Percentiles rank a stretch among this genome's conserved stretches.
These are phyloP conservation scores for Odontothrips loti DNA, from an alignment of 2,888 invertebrate species.

Conservation along the genomic window DNA sequence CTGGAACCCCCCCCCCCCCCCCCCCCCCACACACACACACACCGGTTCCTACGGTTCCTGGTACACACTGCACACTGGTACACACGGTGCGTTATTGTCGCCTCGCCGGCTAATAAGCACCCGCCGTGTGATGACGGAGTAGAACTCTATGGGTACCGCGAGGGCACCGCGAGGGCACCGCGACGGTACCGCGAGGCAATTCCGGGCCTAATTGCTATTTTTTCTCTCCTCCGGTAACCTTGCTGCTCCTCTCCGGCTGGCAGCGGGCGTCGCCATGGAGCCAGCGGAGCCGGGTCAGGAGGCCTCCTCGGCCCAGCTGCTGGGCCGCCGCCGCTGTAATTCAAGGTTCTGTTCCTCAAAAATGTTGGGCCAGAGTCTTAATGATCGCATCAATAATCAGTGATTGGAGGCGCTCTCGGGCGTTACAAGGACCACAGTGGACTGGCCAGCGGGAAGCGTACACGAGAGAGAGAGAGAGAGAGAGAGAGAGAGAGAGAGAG, in stretches of 20 bases:
- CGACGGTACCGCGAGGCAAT: neutral
- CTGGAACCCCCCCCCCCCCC: too few species aligned
- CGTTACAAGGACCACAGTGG: neutral
- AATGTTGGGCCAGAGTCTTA: conserved; percentile 2
- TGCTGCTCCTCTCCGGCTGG: neutral
- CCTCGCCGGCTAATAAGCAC: too few species aligned
- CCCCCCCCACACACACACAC: too few species aligned
- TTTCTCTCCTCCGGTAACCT: conserved; percentile 1
- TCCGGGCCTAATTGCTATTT: conserved; percentile 11
- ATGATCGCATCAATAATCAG: conserved; percentile 16
- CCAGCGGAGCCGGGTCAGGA: too few species aligned
- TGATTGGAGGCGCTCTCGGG: conserved; percentile 1
- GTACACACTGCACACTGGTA: too few species aligned
- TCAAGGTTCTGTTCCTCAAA: conserved; percentile 14
- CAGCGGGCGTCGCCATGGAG: neutral
- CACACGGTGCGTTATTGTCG: too few species aligned
- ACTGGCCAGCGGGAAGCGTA: neutral
- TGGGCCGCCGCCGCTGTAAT: neutral
- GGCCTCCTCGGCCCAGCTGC: neutral
- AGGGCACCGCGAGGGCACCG: too few species aligned
- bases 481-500: too few species aligned
- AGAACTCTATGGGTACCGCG: neutral
- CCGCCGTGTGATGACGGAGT: too few species aligned
- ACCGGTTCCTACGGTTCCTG: too few species aligned
- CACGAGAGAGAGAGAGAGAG: too few species aligned